phyloP scores from a whole-genome alignment of 2,888 invertebrate species.

The Fabriciana adippe region DNA sequence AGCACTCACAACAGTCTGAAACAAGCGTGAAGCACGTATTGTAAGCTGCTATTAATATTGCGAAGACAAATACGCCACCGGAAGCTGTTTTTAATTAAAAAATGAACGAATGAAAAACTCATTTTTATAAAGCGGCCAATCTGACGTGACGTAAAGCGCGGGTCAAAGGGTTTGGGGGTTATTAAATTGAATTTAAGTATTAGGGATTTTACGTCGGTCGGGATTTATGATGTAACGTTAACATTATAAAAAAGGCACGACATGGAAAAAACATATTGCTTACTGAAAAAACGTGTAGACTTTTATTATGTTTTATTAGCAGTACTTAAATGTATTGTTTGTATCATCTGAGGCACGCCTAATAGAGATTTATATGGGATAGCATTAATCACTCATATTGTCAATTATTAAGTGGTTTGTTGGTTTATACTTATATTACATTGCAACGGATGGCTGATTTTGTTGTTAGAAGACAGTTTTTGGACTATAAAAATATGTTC shows the following conservation, averaged over 20 bases:
- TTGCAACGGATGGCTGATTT: too few relatives aligned
- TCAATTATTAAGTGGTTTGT: not conserved
- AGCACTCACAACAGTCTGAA: not conserved
- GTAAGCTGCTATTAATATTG: conserved; percentile 17
- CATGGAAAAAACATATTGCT: not conserved
- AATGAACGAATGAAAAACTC: conserved; percentile 25
- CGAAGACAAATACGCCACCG: conserved; percentile 13
- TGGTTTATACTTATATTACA: not conserved
- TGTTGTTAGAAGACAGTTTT: too few relatives aligned
- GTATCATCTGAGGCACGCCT: not conserved
- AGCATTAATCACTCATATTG: not conserved
- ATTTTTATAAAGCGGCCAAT: conserved; percentile 30
- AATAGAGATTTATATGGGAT: not conserved
- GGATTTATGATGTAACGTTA: conserved; percentile 29
- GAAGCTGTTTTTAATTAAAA: conserved; percentile 35
- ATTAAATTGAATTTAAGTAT: conserved; percentile 38
- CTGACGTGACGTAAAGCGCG: conserved; percentile 32
- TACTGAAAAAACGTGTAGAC: not conserved
- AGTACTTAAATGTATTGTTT: not conserved
- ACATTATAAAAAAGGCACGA: conserved; percentile 16
- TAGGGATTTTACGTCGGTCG: conserved; percentile 16
- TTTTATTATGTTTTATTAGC: conserved; percentile 3
- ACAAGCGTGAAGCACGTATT: not conserved
- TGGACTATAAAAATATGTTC: too few relatives aligned
- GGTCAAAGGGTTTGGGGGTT: conserved; percentile 28